Base-by-base conservation (phyloP, 2,888 invertebrate genomes). In the Lycia hirtaria region DNA sequence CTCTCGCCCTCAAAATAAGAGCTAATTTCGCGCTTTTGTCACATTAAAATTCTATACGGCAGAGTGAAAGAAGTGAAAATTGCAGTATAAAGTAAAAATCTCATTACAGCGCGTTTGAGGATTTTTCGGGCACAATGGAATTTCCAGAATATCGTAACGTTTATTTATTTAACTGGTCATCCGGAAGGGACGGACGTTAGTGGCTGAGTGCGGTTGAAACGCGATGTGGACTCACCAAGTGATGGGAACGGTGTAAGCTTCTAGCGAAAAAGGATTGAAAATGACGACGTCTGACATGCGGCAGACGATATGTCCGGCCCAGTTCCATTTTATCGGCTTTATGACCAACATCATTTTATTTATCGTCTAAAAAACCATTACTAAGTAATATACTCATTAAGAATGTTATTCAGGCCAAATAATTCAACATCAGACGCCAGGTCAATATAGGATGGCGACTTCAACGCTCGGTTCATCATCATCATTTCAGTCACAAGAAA, bases 61-160 rank as follows among this genome's bases (percentile, higher is more conserved):
- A n/a, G 7, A 14, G 6, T 12, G 32, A 24, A 35, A 45, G 30
- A 26, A 15, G 47, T 47, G 24, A 24, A 47, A 55, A 15, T 40
- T 54, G 41, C 7, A 47, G 7, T 40, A 14, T 2, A 33, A 26
- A 15, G 40, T 40, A 14, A 17, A 49, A 55, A 55, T 49, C 41
- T 49, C 20, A 49, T 55, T 49, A 49, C 28, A 5, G 28, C 41
- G 41, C 55, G 35, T 55, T 55, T 49, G 48, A 43, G 32, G 35
- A 55, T 49, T 35, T 49, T 49, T 54, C 22, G 35, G 44, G 20
- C 35, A 35, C 48, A 49, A 43, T 10, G 35, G 26, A 35, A 48
- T 35, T 32, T 49, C 28, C 22, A 9, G 24, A 56, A 24, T 54
- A 47, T n/a, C 24, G 47, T 14, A 33, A 24, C 15, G 17, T 35